Conservation (phyloP, 2,797 vertebrate genomes). For the Rhinella marina region DNA sequence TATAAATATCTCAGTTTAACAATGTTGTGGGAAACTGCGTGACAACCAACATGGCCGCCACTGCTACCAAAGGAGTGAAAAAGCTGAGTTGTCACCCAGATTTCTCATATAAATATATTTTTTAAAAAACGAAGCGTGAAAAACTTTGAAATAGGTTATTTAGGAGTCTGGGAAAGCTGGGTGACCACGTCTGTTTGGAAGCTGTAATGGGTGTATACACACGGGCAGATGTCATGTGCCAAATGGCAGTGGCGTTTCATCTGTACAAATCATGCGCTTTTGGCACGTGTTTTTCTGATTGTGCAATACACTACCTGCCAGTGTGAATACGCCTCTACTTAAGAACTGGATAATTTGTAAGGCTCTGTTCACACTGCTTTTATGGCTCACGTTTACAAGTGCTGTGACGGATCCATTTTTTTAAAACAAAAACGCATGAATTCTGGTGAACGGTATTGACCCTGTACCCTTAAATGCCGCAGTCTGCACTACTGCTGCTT, state of each 20-base stretch:
- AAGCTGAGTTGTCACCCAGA: neutral
- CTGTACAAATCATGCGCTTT: too few species aligned
- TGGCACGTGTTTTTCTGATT: neutral
- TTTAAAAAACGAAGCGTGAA: neutral
- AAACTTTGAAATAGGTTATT: neutral
- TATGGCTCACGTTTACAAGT: neutral
- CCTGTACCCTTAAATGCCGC: neutral
- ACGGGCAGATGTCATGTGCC: neutral
- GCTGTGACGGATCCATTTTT: neutral
- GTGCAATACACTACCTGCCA: too few species aligned
- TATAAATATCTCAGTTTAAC: too few species aligned
- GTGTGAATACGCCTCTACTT: neutral
- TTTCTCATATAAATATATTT: neutral
- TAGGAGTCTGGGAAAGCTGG: neutral
- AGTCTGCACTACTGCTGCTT: neutral
- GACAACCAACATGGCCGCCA: too few species aligned
- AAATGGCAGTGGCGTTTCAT: neutral
- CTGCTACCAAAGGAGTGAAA: neutral
- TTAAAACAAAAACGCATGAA: neutral
- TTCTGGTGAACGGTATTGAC: neutral
- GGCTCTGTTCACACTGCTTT: neutral
- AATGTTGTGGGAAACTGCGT: too few species aligned
- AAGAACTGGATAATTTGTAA: neutral
- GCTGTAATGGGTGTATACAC: neutral
- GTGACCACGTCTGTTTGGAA: neutral